A percentile compares a stretch with the other conserved stretches of the same genome.
These are phyloP conservation scores for Ectemnius cavifrons DNA, from an alignment of 2,888 invertebrate species.

Conservation along the genomic window DNA sequence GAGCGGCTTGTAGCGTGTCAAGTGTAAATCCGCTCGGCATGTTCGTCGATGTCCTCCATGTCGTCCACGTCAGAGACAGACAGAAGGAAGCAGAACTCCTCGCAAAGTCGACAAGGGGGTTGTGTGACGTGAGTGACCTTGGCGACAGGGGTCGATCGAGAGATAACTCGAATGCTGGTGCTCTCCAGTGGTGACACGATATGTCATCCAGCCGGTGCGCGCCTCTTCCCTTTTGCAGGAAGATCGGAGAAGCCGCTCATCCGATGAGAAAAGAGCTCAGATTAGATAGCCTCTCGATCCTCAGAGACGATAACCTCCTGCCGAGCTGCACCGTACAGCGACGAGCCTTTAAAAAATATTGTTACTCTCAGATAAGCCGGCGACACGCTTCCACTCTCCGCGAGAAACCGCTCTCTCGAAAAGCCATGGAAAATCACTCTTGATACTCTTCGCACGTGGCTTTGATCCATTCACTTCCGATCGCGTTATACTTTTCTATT, in stretches of 20 bases:
- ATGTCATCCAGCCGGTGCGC: constrained; percentile 59
- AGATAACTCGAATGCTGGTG: constrained; percentile 48
- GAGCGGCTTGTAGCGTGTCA: no score
- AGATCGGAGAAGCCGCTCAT: no score
- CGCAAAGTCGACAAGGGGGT: no score
- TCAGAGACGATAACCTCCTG: constrained; percentile 48
- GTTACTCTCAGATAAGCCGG: constrained; percentile 45
- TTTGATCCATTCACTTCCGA: no score
- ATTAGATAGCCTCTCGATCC: constrained; percentile 59
- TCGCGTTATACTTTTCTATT: no score
- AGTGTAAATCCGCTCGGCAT: no score
- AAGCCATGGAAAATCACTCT: constrained; percentile 20
- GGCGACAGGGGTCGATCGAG: constrained; percentile 37
- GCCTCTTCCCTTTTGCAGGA: constrained; percentile 23
- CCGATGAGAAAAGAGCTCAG: constrained; percentile 41
- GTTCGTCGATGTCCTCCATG: background rate
- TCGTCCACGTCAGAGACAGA: background rate
- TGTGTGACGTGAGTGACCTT: constrained; percentile 34
- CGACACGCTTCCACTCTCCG: constrained; percentile 31
- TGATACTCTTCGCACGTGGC: background rate
- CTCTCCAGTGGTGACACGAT: constrained; percentile 46
- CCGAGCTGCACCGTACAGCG: constrained; percentile 18
- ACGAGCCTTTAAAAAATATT: constrained; percentile 47
- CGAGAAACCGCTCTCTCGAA: background rate
- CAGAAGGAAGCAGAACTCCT: background rate